Base-by-base conservation (phyloP, 2,113 vertebrate species). In the Silurus glanis region DNA sequence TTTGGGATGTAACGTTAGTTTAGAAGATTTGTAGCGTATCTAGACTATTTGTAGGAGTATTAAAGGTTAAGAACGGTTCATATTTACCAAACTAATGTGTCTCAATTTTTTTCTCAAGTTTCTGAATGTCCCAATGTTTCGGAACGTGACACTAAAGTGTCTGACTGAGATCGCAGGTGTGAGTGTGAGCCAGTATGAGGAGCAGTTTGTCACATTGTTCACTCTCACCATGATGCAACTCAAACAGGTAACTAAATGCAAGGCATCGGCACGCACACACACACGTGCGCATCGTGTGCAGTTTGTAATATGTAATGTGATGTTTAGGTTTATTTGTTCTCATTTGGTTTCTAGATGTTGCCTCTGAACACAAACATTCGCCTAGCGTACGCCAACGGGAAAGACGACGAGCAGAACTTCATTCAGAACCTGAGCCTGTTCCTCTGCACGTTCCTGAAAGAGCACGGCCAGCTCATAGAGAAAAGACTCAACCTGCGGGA, bases 361-460 rank as follows among this genome's bases (percentile, higher is more conserved):
- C 98, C 98, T 82, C 94, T 99, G 92, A 99, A 99, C 93, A 99
- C 98, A 80, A 99, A 99, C 91, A 99, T 99, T 84, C 95, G 97
- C 74, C 94, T 99, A 93, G 98, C 98, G 0, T 99, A 99, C 53
- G 96, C 98, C 6, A 99, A 99, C 84, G 98, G 98, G 64, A 99
- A 99, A 89, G 98, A 99, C 83, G 98, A 99, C 83, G 98, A 99
- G 84, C 98, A 99, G 94, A 99, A 99, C 93, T 99, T 99, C 90
- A 99, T 99, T 91, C 98, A 99, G 94, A 99, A 99, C 91, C 97
- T 99, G 90, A 99, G 98, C 90, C 95, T 99, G 89, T 99, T 99
- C 95, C 97, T 99, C 84, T 99, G 98, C 91, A 99, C 98, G 0
- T 99, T 99, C 92, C 96, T 99, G 14, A 99, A 99, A 92, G 98